A percentile compares a stretch with the other conserved stretches of the same genome.
These are phyloP conservation scores for Pantherophis alleghaniensis DNA, from an alignment of 2,797 vertebrate species.

Conservation along the genomic window DNA sequence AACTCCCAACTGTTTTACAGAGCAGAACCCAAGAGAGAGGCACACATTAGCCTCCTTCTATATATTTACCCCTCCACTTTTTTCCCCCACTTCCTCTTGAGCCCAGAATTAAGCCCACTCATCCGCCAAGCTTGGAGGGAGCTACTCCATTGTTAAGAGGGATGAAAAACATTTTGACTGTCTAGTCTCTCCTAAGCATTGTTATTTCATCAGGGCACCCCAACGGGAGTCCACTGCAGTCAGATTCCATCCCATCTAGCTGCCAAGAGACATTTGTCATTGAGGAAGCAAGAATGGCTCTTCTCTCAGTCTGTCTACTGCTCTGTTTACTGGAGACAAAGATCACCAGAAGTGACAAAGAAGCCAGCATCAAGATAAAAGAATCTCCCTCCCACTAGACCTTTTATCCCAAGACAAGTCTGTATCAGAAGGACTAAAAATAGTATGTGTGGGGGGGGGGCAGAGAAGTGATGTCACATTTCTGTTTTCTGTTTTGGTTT, in stretches of 20 bases:
- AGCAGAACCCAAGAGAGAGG: slow-evolving; percentile 27
- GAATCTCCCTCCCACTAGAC: slow-evolving; percentile 15
- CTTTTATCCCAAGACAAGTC: slow-evolving; percentile 56
- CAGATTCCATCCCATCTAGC: slow-evolving; percentile 49
- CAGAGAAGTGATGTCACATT: slow-evolving; percentile 6
- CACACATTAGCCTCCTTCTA: background rate
- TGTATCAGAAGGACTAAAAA: slow-evolving; percentile 38
- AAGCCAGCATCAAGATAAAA: slow-evolving; percentile 47
- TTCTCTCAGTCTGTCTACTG: slow-evolving; percentile 54
- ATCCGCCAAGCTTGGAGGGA: background rate
- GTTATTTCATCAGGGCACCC: slow-evolving; percentile 46
- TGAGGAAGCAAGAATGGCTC: slow-evolving; percentile 54
- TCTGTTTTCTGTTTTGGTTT: slow-evolving; percentile 11
- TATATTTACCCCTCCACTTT: slow-evolving; percentile 29
- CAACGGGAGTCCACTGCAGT: slow-evolving; percentile 30
- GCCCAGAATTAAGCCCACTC: slow-evolving; percentile 42
- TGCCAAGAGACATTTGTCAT: slow-evolving; percentile 62
- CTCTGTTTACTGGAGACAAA: slow-evolving; percentile 72
- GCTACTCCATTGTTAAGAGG: slow-evolving; percentile 34
- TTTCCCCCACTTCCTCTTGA: background rate
- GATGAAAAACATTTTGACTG: slow-evolving; percentile 32
- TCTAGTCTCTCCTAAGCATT: slow-evolving; percentile 51
- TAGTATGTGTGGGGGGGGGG: background rate
- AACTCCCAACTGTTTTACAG: slow-evolving; percentile 33
- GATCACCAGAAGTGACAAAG: slow-evolving; percentile 76